phyloP scores from a whole-genome alignment of 2,113 vertebrate genomes.

The Xiphophorus maculatus region DNA sequence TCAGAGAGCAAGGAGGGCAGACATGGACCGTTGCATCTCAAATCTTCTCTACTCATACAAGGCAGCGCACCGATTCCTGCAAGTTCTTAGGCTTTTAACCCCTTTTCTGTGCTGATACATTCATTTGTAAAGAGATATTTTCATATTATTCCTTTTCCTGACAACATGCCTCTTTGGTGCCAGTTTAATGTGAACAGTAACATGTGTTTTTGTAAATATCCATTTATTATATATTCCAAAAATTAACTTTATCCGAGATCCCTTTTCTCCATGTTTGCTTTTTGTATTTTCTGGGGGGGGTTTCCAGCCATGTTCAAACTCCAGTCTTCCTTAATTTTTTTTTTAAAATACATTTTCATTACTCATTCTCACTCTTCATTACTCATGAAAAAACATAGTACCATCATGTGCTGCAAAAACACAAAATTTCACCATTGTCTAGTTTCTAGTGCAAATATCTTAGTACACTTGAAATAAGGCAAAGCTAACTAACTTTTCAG shows the following conservation, averaged over 20 bases:
- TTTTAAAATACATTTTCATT: conserved; percentile 12
- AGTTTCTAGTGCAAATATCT: too few species aligned
- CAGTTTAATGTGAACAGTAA: conserved; percentile 36
- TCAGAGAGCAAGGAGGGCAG: conserved; percentile 53
- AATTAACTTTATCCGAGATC: neutral
- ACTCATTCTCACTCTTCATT: neutral
- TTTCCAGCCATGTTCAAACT: conserved; percentile 5
- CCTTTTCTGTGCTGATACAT: conserved; percentile 11
- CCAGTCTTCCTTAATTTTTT: neutral
- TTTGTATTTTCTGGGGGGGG: conserved; percentile 14
- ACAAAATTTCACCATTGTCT: too few species aligned
- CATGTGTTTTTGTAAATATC: conserved; percentile 22
- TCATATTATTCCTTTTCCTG: conserved; percentile 10
- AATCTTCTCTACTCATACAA: conserved; percentile 56
- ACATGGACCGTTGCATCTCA: conserved; percentile 66
- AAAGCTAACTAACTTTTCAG: too few species aligned
- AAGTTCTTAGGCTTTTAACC: conserved; percentile 35
- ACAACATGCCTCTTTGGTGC: conserved; percentile 4
- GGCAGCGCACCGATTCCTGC: conserved; percentile 44
- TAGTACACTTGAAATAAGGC: too few species aligned
- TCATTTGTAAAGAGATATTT: conserved; percentile 21
- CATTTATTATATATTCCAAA: conserved; percentile 14
- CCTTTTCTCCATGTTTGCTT: conserved; percentile 7
- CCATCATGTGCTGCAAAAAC: too few species aligned
- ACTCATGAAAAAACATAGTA: neutral